A percentile compares a stretch with the other conserved stretches of the same genome.
phyloP scores from a whole-genome alignment of 2,113 vertebrate genomes.

The Platichthys flesus region DNA sequence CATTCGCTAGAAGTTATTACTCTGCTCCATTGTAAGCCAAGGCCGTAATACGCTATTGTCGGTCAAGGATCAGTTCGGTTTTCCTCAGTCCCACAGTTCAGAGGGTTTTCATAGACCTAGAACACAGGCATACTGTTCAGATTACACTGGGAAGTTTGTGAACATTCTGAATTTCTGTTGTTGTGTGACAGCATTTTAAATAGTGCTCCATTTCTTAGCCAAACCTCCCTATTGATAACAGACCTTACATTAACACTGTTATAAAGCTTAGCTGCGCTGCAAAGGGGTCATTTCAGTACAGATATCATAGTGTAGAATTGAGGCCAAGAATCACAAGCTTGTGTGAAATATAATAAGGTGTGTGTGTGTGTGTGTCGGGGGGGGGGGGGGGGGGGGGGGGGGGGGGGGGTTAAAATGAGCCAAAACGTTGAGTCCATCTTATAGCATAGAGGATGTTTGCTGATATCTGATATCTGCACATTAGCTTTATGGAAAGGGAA shows the following conservation, averaged over 20 bases:
- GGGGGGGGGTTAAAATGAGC: constrained; percentile 45
- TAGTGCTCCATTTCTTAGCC: constrained; percentile 1
- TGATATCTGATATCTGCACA: neutral
- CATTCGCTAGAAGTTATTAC: neutral
- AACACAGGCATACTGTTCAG: neutral
- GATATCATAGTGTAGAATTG: constrained; percentile 32
- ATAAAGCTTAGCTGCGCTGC: neutral
- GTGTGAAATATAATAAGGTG: constrained; percentile 22
- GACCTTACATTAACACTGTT: neutral
- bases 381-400: constrained; percentile 28
- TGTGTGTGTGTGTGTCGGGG: neutral
- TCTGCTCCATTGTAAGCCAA: neutral
- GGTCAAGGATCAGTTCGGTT: neutral
- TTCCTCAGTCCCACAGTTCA: neutral
- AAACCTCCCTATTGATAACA: constrained; percentile 13
- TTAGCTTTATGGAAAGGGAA: neutral
- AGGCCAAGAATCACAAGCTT: constrained; percentile 4
- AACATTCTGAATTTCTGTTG: constrained; percentile 31
- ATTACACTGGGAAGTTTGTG: constrained; percentile 22
- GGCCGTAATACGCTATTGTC: neutral
- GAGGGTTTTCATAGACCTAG: neutral
- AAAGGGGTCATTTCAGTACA: constrained; percentile 12
- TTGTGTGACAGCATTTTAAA: constrained; percentile 21
- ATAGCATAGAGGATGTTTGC: neutral
- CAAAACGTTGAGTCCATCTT: constrained; percentile 18